A percentile compares a stretch with the other conserved stretches of the same genome.
Evolutionary conservation across 2,797 vertebrate genomes (phyloP).

Genomic region (Oceanodroma leucorhoa): DNA sequence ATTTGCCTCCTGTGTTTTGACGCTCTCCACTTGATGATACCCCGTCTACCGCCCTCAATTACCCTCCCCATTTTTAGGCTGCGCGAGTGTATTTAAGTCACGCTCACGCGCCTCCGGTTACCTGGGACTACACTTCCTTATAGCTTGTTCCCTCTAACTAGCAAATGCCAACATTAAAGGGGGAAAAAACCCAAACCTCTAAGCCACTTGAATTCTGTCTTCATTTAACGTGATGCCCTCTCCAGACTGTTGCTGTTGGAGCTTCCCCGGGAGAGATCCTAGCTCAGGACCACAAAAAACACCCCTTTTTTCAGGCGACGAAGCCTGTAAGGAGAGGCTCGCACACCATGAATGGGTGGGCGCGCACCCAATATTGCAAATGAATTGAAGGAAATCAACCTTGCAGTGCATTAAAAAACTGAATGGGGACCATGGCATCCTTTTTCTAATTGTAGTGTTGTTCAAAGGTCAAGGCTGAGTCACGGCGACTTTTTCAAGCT

Average conservation of each 20-base stretch:
- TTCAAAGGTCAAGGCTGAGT: not conserved
- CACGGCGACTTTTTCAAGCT: not conserved
- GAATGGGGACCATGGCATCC: not conserved
- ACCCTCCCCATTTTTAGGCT: accelerated
- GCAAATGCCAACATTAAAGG: accelerated
- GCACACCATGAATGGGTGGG: not conserved
- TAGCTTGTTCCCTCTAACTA: too few relatives aligned
- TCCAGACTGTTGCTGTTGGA: not conserved
- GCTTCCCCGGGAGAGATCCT: not conserved
- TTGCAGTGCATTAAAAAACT: not conserved
- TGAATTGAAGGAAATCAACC: slow-evolving; percentile 12
- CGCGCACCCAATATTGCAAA: accelerated
- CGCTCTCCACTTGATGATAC: accelerated
- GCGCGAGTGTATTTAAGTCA: accelerated
- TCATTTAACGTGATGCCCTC: not conserved
- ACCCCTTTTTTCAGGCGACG: not conserved
- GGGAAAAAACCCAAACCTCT: accelerated
- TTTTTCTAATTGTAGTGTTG: not conserved
- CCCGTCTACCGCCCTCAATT: not conserved
- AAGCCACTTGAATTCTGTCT: not conserved
- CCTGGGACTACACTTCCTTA: accelerated
- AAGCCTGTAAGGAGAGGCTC: not conserved
- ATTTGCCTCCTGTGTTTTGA: accelerated
- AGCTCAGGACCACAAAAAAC: not conserved
- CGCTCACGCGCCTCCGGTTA: accelerated